phyloP scores from a whole-genome alignment of 2,797 vertebrate species.

The Limosa lapponica region DNA sequence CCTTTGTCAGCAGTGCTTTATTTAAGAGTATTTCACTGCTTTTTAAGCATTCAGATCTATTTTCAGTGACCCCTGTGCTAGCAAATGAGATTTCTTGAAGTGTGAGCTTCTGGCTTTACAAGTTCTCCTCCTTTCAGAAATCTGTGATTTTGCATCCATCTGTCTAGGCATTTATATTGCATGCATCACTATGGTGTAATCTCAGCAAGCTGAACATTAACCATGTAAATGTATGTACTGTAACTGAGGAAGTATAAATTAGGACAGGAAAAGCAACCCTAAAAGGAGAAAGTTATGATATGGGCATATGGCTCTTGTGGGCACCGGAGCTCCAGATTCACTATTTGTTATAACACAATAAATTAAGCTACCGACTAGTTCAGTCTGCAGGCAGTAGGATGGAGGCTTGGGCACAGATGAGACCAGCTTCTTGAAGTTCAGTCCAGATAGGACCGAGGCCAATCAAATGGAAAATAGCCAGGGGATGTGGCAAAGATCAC shows the following conservation, averaged over 20 bases:
- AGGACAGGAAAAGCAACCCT: conserved; percentile 45
- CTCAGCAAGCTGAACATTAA: conserved; percentile 54
- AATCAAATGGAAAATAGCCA: neutral
- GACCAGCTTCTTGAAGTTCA: neutral
- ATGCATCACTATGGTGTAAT: conserved; percentile 62
- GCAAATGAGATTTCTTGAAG: conserved; percentile 57
- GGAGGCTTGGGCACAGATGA: neutral
- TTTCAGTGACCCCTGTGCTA: conserved; percentile 55
- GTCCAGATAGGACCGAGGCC: neutral
- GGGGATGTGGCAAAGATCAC: neutral
- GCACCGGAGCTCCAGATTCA: neutral
- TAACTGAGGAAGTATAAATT: conserved; percentile 60
- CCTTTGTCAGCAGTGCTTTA: conserved; percentile 60
- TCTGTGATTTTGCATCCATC: conserved; percentile 71
- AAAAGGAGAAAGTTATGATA: conserved; percentile 46
- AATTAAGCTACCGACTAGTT: neutral
- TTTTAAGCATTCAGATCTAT: conserved; percentile 49
- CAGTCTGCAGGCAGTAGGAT: neutral
- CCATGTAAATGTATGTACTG: conserved; percentile 69
- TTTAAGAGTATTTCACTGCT: conserved; percentile 27
- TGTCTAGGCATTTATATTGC: conserved; percentile 64
- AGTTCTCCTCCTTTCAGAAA: conserved; percentile 67
- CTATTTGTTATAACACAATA: conserved; percentile 21
- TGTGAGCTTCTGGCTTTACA: conserved; percentile 60
- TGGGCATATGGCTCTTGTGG: neutral